phyloP scores from a whole-genome alignment of 2,113 vertebrate genomes.

The Cephalopholis sonnerati region DNA sequence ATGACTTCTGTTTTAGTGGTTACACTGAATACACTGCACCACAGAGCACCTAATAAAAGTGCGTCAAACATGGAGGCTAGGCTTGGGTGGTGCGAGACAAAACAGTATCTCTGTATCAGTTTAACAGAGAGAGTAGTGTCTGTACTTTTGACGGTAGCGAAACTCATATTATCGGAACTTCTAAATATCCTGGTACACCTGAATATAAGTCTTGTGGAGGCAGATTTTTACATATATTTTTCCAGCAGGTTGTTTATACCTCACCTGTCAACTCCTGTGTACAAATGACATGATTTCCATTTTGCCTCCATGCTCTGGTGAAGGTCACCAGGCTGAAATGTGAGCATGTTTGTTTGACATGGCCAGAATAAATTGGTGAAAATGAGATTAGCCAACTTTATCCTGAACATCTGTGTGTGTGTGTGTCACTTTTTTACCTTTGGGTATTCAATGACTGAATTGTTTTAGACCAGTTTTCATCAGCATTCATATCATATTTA shows the following conservation, averaged over 20 bases:
- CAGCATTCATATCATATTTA: conserved; percentile 33
- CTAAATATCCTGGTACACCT: no score
- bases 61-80: background rate
- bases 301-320: background rate
- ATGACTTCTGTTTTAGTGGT: conserved; percentile 29
- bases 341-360: background rate
- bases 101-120: no score
- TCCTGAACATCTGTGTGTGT: background rate
- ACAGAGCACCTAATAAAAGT: conserved; percentile 22
- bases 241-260: background rate
- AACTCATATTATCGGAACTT: no score
- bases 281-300: background rate
- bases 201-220: background rate
- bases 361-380: background rate
- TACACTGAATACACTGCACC: conserved; percentile 1
- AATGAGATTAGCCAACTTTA: background rate
- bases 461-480: conserved; percentile 6
- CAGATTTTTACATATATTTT: conserved; percentile 1
- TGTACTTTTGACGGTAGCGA: no score
- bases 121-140: no score
- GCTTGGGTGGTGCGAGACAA: no score
- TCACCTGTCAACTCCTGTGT: background rate
- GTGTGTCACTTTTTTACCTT: background rate
- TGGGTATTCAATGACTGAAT: background rate
- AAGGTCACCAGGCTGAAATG: background rate